phyloP scores from a whole-genome alignment of 1,140 invertebrate species.

The Dreissena polymorpha region DNA sequence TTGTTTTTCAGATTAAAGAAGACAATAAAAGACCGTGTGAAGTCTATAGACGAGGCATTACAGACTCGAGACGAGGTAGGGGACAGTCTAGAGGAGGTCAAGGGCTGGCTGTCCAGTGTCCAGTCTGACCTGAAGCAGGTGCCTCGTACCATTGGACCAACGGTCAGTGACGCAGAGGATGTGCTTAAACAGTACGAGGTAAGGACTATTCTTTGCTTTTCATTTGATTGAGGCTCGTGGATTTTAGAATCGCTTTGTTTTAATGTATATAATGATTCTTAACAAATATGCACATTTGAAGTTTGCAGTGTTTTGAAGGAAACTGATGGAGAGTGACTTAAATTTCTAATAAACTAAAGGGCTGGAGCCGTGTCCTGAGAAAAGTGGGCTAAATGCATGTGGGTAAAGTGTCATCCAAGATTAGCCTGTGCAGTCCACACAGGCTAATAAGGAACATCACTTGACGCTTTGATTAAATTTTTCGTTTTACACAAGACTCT shows the following conservation, averaged over 20 bases:
- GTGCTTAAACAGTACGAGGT: slow-evolving; percentile 71
- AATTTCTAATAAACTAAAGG: too few relatives aligned
- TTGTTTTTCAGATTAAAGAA: slow-evolving; percentile 54
- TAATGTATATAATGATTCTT: too few relatives aligned
- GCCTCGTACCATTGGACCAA: slow-evolving; percentile 90
- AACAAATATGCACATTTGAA: too few relatives aligned
- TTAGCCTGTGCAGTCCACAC: too few relatives aligned
- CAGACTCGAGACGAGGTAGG: slow-evolving; percentile 57
- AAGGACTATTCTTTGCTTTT: background rate
- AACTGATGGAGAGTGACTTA: too few relatives aligned
- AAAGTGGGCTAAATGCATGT: too few relatives aligned
- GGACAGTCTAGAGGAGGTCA: slow-evolving; percentile 57
- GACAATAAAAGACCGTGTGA: slow-evolving; percentile 55
- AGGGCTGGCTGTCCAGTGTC: slow-evolving; percentile 79
- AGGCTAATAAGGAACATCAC: too few relatives aligned
- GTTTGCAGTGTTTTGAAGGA: too few relatives aligned
- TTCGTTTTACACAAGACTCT: too few relatives aligned
- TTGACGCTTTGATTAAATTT: too few relatives aligned
- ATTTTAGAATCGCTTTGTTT: background rate
- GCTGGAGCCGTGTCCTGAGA: too few relatives aligned
- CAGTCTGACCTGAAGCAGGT: slow-evolving; percentile 90
- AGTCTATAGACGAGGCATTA: slow-evolving; percentile 59
- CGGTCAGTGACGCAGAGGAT: slow-evolving; percentile 78
- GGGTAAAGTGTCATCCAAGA: too few relatives aligned
- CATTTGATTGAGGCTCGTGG: background rate